phyloP scores from a whole-genome alignment of 1,140 invertebrate genomes.

The Triops cancriformis region DNA sequence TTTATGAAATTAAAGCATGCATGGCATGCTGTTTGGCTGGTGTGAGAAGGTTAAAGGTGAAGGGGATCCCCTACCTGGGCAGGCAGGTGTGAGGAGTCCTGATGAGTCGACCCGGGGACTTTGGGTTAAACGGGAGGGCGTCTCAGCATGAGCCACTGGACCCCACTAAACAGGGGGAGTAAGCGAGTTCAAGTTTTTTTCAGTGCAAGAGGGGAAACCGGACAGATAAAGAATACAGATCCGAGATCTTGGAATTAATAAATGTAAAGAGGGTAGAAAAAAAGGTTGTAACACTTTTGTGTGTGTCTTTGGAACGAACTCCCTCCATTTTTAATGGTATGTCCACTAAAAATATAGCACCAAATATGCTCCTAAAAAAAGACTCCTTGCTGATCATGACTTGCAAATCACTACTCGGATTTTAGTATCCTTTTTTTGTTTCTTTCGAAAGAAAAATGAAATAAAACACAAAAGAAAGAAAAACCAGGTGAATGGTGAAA shows the following conservation, averaged over 20 bases:
- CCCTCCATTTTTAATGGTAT: neutral
- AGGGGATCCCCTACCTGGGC: conserved; percentile 11
- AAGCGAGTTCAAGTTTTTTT: neutral
- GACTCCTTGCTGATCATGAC: neutral
- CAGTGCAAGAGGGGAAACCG: neutral
- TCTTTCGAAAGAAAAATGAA: neutral
- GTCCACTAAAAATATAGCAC: neutral
- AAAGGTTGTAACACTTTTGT: neutral
- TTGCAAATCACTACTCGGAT: neutral
- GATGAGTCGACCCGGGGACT: conserved; percentile 11
- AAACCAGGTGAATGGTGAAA: neutral
- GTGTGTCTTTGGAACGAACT: neutral
- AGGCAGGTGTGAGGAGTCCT: conserved; percentile 12
- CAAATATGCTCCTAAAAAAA: neutral
- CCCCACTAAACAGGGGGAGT: neutral
- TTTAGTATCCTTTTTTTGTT: neutral
- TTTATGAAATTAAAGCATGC: conserved; percentile 11
- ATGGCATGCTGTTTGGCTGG: conserved; percentile 4
- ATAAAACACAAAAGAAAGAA: neutral
- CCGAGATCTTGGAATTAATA: neutral
- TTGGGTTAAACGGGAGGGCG: conserved; percentile 8
- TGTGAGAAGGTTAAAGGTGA: conserved; percentile 10
- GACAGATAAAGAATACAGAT: neutral
- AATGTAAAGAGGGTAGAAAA: neutral
- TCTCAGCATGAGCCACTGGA: conserved; percentile 4